Evolutionary conservation across 1,140 invertebrate genomes (phyloP).

Genomic region (Dendrolimus punctatus): DNA sequence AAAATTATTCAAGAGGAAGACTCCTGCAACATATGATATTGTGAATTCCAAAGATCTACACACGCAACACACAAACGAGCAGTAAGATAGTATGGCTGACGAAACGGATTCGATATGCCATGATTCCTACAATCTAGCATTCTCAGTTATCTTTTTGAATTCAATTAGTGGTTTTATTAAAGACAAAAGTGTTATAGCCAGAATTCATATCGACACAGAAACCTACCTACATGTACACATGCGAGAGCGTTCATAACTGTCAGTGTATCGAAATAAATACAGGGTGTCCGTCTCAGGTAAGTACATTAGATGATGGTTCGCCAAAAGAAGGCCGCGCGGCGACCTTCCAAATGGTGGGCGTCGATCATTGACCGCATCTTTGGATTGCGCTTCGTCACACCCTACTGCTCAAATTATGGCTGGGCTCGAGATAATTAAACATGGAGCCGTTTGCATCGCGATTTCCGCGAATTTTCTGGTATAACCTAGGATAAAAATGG

Average conservation of each 20-base stretch:
- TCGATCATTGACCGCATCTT: conserved; percentile 47
- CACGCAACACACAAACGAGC: conserved; percentile 26
- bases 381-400: conserved; percentile 19
- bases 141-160: conserved; percentile 19
- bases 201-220: conserved; percentile 56
- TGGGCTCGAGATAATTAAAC: conserved; percentile 10
- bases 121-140: conserved; percentile 22
- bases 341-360: conserved; percentile 60
- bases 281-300: conserved; percentile 38
- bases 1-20: conserved; percentile 56
- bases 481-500: too few relatives aligned
- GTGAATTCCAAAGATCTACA: conserved; percentile 36
- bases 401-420: conserved; percentile 13
- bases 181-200: conserved; percentile 33
- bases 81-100: conserved; percentile 18
- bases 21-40: conserved; percentile 59
- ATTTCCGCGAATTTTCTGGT: conserved; percentile 13
- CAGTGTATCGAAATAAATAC: conserved; percentile 52
- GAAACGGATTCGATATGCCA: conserved; percentile 33
- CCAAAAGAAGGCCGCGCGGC: conserved; percentile 60
- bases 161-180: conserved; percentile 53
- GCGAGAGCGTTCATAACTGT: conserved; percentile 62
- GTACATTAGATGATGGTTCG: conserved; percentile 37
- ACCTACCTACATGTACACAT: conserved; percentile 59
- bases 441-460: conserved; percentile 4